These are phyloP conservation scores for Luidia sarsii DNA, from an alignment of 53 echinoderm and acorn worm genomes.

Conservation along the genomic window DNA sequence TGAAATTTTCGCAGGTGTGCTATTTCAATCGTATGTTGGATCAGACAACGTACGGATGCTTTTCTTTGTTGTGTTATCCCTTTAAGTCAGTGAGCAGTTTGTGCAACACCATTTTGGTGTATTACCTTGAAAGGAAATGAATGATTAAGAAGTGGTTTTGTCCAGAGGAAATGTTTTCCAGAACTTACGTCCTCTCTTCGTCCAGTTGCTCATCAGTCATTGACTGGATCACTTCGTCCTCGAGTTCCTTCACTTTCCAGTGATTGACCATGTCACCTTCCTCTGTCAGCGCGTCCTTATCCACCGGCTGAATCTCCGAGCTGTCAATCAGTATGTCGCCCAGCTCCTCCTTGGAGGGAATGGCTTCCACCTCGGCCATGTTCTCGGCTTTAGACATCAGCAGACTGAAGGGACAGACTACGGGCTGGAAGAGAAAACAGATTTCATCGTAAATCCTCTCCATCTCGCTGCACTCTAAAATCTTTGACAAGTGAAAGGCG, in stretches of 20 bases:
- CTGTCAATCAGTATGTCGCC: conserved; percentile 70
- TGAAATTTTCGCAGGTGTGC: too few relatives aligned
- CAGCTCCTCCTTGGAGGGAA: conserved; percentile 42
- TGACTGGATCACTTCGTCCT: conserved; percentile 71
- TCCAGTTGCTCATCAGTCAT: conserved; percentile 79
- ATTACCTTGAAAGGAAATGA: too few relatives aligned
- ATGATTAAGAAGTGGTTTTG: too few relatives aligned
- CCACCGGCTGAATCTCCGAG: conserved; percentile 64
- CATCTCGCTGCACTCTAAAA: too few relatives aligned
- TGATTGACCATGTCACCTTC: conserved; percentile 27
- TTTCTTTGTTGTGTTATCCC: too few relatives aligned
- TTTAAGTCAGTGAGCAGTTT: too few relatives aligned
- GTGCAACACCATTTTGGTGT: too few relatives aligned
- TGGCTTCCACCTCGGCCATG: neutral
- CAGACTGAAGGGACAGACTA: neutral
- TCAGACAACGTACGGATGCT: too few relatives aligned
- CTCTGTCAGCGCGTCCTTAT: conserved; percentile 27
- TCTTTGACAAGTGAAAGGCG: too few relatives aligned
- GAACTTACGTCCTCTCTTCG: conserved; percentile 74
- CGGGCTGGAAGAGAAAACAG: conserved; percentile 11
- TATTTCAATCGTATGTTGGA: too few relatives aligned
- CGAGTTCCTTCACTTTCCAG: conserved; percentile 71
- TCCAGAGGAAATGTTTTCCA: neutral
- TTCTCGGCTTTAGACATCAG: neutral
- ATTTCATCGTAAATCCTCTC: too few relatives aligned